A percentile compares a stretch with the other conserved stretches of the same genome.
Evolutionary conservation across 2,888 invertebrate species (phyloP).

Genomic region (Fabriciana adippe): DNA sequence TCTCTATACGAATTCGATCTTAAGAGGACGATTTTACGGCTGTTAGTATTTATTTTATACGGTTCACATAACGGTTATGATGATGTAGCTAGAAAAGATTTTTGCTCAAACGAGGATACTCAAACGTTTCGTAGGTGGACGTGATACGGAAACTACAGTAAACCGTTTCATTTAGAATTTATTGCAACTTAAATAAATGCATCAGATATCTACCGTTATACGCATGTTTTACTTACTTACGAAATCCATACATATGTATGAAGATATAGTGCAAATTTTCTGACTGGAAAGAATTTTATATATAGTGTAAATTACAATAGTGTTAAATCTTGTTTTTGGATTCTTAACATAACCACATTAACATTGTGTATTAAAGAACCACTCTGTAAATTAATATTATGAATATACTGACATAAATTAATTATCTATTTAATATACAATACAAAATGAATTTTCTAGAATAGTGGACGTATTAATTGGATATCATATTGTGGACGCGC

Average conservation of each 20-base stretch:
- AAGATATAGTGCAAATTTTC: too few species aligned
- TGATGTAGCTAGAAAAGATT: constrained; percentile 64
- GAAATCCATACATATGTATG: too few species aligned
- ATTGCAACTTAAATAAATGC: not conserved
- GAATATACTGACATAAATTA: not conserved
- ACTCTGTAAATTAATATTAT: not conserved
- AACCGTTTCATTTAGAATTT: constrained; percentile 24
- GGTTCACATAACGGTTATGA: constrained; percentile 60
- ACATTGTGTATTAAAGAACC: too few species aligned
- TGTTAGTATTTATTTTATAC: constrained; percentile 37
- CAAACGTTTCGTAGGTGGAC: constrained; percentile 57
- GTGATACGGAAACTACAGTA: constrained; percentile 43
- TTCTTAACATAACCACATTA: too few species aligned
- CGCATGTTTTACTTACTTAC: too few species aligned
- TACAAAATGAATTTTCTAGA: constrained; percentile 5
- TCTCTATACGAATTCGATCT: constrained; percentile 18
- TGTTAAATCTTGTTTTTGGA: too few species aligned
- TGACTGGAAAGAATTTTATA: too few species aligned
- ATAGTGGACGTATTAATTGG: constrained; percentile 37
- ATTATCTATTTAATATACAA: not conserved
- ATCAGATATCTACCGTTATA: too few species aligned
- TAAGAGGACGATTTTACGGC: constrained; percentile 26
- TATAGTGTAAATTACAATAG: too few species aligned
- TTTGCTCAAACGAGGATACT: constrained; percentile 46
- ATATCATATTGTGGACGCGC: constrained; percentile 61